Base-by-base conservation (phyloP, 2,797 vertebrate species). In the Acipenser transmontanus region DNA sequence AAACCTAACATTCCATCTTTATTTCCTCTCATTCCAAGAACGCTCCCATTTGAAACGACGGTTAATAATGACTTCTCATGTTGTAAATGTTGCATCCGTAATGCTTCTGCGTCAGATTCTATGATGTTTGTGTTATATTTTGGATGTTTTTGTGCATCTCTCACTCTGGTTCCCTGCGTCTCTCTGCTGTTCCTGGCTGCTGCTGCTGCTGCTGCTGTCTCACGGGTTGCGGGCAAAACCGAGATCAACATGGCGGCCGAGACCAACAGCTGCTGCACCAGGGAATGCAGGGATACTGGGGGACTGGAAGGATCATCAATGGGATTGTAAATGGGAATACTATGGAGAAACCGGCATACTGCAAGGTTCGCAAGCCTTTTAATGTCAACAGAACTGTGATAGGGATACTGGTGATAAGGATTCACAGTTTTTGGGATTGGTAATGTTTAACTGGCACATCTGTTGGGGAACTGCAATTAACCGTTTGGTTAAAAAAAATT, bases 191-290 rank as follows among this genome's bases (percentile, higher is more conserved):
- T 66, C 82, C 74, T 68, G 8, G 69, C 63, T 49, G 65, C 66
- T 72, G 80, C 86, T 49, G 65, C 66, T 72, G 80, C 86, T 85
- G 80, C n/a, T n/a, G 8, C 52, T 9, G 9, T 9, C 8, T 9
- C 9, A n/a, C 9, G 8, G 8, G 52, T 6, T 54, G 52, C 52
- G 17, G 60, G 60, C 60, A 81, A 85, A 82, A 74, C 85, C 83
- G 81, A 81, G 84, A 78, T 83, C 86, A 89, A 91, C 85, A 91
- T 90, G 88, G 88, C 87, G 81, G 74, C 88, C 78, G 80, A 79
- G 76, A 76, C 48, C 75, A 79, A 84, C 84, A 84, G 84, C 87
- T 87, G 84, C 83, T n/a, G 34, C 48, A 82, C 80, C 77, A 68
- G 72, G 85, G 87, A 82, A 82, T 81, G 83, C 78, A 72, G 81